phyloP scores from a whole-genome alignment of 1,140 invertebrate species.

The Calephelis nemesis region DNA sequence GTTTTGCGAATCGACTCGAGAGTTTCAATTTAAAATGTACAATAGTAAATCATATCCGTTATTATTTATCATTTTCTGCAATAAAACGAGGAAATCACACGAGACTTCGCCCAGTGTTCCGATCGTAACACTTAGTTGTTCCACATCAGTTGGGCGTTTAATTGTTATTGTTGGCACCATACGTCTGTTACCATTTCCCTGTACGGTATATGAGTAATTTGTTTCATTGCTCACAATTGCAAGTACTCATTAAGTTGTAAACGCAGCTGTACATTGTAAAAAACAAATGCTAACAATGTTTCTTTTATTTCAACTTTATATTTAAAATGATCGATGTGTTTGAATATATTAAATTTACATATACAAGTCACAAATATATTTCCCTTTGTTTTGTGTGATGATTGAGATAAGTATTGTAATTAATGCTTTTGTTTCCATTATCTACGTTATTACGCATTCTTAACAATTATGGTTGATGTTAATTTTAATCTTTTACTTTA shows the following conservation, averaged over 20 bases:
- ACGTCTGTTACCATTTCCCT: constrained; percentile 65
- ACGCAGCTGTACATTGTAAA: constrained; percentile 32
- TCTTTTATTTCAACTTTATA: constrained; percentile 2
- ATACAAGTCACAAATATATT: neutral
- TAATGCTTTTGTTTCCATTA: neutral
- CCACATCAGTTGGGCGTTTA: constrained; percentile 65
- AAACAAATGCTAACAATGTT: neutral
- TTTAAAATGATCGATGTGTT: neutral
- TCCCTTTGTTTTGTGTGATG: neutral
- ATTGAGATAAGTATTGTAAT: neutral
- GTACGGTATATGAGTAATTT: constrained; percentile 66
- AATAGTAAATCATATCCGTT: constrained; percentile 27
- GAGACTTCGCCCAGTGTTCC: constrained; percentile 33
- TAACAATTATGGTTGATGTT: neutral
- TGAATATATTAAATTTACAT: neutral
- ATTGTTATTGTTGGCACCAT: constrained; percentile 64
- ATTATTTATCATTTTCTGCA: constrained; percentile 27
- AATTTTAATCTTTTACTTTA: too few species aligned
- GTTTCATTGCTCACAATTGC: constrained; percentile 65
- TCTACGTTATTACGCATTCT: neutral
- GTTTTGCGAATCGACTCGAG: too few species aligned
- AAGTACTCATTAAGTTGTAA: constrained; percentile 65
- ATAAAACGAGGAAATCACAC: constrained; percentile 37
- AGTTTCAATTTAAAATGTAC: too few species aligned
- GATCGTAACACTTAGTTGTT: constrained; percentile 46